Evolutionary conservation across 2,797 vertebrate genomes (phyloP), one percentile per base, ranked within the genome.

Genomic region (Pampus argenteus): DNA sequence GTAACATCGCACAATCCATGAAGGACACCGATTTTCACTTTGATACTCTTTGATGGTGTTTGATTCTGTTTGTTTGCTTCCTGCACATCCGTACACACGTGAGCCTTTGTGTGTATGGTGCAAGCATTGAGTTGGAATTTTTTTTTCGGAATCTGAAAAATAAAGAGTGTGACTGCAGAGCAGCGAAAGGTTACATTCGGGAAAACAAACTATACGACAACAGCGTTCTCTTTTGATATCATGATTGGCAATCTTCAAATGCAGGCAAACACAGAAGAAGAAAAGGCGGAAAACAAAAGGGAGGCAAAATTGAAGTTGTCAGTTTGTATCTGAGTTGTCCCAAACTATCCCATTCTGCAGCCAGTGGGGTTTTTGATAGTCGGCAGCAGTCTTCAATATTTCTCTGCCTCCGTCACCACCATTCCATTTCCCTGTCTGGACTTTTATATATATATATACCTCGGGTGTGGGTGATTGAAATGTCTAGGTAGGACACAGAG

Each of bases 181-280:
- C 66, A 18, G 48, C 20, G 54, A 76, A 79, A 86, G 81, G 86
- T 88, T 69, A 82, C 61, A 42, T 79, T 74, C 76, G 74, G 74
- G 57, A 84, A 85, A 90, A 88, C 63, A 83, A 84, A 85, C 72
- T 55, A 66, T 63, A 59, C 61, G 81, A 88, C 88, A 85, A 80
- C 71, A 52, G 76, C 42, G 66, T 55, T 72, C 50, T 81, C 83
- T 75, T 91, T 91, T 91, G 83, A 90, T 89, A 70, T 51, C 25
- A 50, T 86, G 75, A 87, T 79, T 85, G 84, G 74, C 74, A 83
- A 80, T 83, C 89, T 88, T 91, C 85, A 92, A 91, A 91, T 88
- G 69, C 79, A 74, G 56, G 70, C 66, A 64, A 81, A 83, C 82
- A 87, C 85, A 83, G 74, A 71, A 48, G 66, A 60, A 51, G 55